Percentiles rank a stretch among this genome's conserved stretches.
Evolutionary conservation across 1,140 invertebrate species (phyloP).

Genomic region (Trichoplusia ni): DNA sequence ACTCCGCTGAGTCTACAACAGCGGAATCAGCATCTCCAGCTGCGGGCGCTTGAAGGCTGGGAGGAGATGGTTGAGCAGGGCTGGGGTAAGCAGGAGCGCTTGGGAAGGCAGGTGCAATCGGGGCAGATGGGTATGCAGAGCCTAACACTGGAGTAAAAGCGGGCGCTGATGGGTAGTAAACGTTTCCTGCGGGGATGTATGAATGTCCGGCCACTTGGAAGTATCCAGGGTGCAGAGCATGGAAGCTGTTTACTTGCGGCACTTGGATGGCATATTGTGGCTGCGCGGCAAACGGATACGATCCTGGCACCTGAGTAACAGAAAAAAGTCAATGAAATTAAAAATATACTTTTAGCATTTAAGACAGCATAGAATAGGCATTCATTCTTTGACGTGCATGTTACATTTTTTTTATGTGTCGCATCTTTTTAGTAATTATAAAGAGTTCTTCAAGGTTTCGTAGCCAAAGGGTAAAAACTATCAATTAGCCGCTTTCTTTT

Average conservation of each 20-base stretch:
- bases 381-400: too few species aligned
- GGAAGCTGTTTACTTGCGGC: conserved; percentile 44
- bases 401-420: too few species aligned
- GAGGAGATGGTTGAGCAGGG: background rate
- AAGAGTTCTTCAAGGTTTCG: too few species aligned
- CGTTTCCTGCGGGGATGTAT: conserved; percentile 45
- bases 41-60: conserved; percentile 34
- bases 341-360: too few species aligned
- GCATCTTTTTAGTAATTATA: too few species aligned
- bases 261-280: conserved; percentile 59
- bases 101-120: background rate
- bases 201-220: conserved; percentile 45
- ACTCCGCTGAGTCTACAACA: conserved; percentile 70
- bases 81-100: background rate
- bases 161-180: conserved; percentile 42
- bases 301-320: conserved; percentile 55
- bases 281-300: conserved; percentile 47
- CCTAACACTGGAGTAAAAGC: background rate
- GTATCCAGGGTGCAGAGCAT: conserved; percentile 40
- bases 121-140: conserved; percentile 9
- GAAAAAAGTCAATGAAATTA: background rate
- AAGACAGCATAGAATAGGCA: too few species aligned
- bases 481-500: too few species aligned
- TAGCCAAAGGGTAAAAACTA: too few species aligned
- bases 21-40: conserved; percentile 64